Conservation (phyloP, 1,140 invertebrate species). For the Ridgeia piscesae region DNA sequence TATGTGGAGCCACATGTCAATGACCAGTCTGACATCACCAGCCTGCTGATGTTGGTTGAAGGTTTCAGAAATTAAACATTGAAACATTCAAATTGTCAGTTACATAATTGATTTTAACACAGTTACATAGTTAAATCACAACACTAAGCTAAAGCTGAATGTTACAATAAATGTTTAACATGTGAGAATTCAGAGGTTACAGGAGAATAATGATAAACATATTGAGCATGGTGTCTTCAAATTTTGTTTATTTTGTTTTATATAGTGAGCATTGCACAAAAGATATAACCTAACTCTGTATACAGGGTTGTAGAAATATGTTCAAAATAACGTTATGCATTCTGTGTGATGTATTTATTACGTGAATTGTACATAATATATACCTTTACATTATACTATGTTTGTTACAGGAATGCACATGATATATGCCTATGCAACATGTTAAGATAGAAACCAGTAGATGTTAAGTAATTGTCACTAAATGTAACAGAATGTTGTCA, state of each 20-base stretch:
- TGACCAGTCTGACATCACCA: not conserved
- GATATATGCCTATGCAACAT: not conserved
- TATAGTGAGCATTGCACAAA: not conserved
- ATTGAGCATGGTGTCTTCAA: not conserved
- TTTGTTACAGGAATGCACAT: not conserved
- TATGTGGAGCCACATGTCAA: not conserved
- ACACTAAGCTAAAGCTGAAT: not conserved
- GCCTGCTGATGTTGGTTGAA: not conserved
- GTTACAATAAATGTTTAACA: not conserved
- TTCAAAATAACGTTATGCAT: not conserved
- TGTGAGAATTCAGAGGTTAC: not conserved
- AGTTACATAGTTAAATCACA: not conserved
- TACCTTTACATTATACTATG: not conserved
- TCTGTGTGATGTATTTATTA: not conserved
- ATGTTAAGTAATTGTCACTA: not conserved
- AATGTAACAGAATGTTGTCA: not conserved
- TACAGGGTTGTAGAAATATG: not conserved
- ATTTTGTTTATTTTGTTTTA: not conserved
- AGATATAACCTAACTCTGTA: not conserved
- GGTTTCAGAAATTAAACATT: not conserved
- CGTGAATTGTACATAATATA: not conserved
- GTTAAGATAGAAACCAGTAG: not conserved
- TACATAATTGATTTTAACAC: not conserved
- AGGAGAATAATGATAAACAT: not conserved
- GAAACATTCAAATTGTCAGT: not conserved